A percentile compares a stretch with the other conserved stretches of the same genome.
These are phyloP conservation scores for Ibidorhyncha struthersii DNA, from an alignment of 2,113 vertebrate species.

Conservation along the genomic window DNA sequence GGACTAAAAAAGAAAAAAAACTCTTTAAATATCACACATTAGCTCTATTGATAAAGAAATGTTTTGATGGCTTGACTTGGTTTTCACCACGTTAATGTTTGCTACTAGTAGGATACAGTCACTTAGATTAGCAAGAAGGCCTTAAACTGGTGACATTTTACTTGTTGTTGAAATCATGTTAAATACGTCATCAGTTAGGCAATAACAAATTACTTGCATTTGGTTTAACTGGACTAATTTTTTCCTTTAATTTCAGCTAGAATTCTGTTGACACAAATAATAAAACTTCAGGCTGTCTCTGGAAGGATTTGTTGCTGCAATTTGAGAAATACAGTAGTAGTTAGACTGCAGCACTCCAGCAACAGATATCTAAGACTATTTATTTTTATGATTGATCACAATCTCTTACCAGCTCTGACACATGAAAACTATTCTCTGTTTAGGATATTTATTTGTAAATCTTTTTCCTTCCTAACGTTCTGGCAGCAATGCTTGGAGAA, in stretches of 20 bases:
- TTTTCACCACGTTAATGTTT: slow-evolving; percentile 10
- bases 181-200: slow-evolving; percentile 44
- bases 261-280: slow-evolving; percentile 15
- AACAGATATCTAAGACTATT: neutral
- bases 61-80: slow-evolving; percentile 46
- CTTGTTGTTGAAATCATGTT: slow-evolving; percentile 31
- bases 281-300: slow-evolving; percentile 30
- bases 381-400: slow-evolving; percentile 41
- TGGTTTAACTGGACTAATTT: slow-evolving; percentile 51
- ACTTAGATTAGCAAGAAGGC: neutral
- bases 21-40: slow-evolving; percentile 48
- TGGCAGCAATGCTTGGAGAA: neutral
- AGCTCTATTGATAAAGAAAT: slow-evolving; percentile 37
- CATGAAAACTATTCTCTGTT: slow-evolving; percentile 27
- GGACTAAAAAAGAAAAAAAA: slow-evolving; percentile 20
- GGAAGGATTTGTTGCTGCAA: slow-evolving; percentile 47
- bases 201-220: slow-evolving; percentile 59
- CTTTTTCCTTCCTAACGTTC: neutral
- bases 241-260: slow-evolving; percentile 65
- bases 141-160: slow-evolving; percentile 29
- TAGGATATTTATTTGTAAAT: slow-evolving; percentile 24
- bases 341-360: neutral
- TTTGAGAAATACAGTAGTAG: slow-evolving; percentile 12
- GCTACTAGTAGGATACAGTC: neutral
- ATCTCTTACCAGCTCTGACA: slow-evolving; percentile 21